Base-by-base conservation (phyloP, 2,888 invertebrate genomes). In the Volucella inanis region DNA sequence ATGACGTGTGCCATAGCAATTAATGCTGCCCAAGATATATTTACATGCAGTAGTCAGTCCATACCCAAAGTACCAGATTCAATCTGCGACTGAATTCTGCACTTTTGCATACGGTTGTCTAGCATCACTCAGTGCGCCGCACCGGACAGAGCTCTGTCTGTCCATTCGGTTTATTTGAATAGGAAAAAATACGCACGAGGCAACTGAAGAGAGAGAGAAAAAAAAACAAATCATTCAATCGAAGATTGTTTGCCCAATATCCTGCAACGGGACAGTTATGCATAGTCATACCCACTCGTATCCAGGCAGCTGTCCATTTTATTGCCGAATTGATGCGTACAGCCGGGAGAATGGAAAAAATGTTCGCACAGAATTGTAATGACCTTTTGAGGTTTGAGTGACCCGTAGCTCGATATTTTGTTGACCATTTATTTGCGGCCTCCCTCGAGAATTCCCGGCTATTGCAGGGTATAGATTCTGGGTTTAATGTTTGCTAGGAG, bases 1-100 rank as follows among this genome's bases (percentile, higher is more conserved):
- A 85, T 76, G 85, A 81, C 85, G 85, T 85, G 81, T 85, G 85
- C 85, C 85, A 41, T 68, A 77, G 75, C 81, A 85, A 85, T 85
- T 85, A 85, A 85, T 85, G 81, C 76, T 76, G 84, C 59, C 80
- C 84, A 80, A 61, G 75, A 75, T 74, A 59, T 57, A 31, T 31
- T 31, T 31, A 31, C 31, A 31, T 31, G 31, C 31, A 31, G 68
- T 22, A 54, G 8, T 52, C 52, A 41, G 12, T 50, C 43, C 59
- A 74, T 70, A 79, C 76, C 84, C 84, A 71, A 22, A 54, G 31
- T 14, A 50, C 55, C 41, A 38, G 45, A 76, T 68, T 75, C 80
- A 70, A 52, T 31, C 49, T 31, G 31, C 31, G 6, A 31, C 57
- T 15, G 31, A 67, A 61, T 76, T 59, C 61, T 45, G 50, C 49